These are phyloP conservation scores for Ophion costatus DNA, from an alignment of 2,888 invertebrate species.

Conservation along the genomic window DNA sequence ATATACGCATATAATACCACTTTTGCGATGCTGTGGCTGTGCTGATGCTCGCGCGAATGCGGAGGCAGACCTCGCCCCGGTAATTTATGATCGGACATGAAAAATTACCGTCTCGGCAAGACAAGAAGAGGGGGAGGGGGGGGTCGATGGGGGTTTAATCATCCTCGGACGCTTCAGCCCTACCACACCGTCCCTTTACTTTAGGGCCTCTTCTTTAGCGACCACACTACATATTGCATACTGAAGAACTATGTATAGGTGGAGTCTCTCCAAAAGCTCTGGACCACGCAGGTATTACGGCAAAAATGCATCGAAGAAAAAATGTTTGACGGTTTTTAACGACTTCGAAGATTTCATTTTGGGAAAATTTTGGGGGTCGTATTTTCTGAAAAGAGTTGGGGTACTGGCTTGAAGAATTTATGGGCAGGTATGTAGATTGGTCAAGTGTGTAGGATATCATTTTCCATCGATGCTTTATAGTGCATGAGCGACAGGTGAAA, in stretches of 20 bases:
- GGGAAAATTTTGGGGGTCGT: no score
- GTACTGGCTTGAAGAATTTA: no score
- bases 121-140: constrained; percentile 55
- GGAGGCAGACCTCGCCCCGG: constrained; percentile 75
- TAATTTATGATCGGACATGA: constrained; percentile 83
- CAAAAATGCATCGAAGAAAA: background rate
- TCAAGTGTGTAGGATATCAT: no score
- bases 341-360: no score
- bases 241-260: background rate
- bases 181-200: constrained; percentile 64
- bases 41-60: constrained; percentile 74
- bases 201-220: constrained; percentile 61
- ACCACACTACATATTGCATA: constrained; percentile 41
- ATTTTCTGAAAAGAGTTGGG: no score
- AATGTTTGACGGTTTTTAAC: no score
- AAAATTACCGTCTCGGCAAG: constrained; percentile 81
- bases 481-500: no score
- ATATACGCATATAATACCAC: constrained; percentile 37
- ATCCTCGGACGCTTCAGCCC: constrained; percentile 76
- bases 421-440: no score
- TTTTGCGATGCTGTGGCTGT: constrained; percentile 53
- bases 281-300: background rate
- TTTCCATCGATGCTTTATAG: no score
- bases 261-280: background rate
- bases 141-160: constrained; percentile 79